Percentiles rank a stretch among this genome's conserved stretches.
phyloP scores from a whole-genome alignment of 2,797 vertebrate genomes.

The Taenioides sp. region DNA sequence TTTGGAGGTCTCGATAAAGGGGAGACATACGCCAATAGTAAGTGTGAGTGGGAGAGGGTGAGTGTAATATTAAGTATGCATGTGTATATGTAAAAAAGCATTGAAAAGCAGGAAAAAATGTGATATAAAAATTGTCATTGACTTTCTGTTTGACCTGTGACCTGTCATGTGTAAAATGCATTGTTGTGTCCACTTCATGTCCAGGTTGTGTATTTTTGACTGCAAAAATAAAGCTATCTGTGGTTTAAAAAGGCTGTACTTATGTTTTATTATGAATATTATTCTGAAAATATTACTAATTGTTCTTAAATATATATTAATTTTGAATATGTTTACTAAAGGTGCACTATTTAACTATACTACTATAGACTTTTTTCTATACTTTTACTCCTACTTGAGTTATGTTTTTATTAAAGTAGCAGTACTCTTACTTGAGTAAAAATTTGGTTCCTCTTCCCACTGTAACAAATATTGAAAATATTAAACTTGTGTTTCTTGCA shows the following conservation, averaged over 20 bases:
- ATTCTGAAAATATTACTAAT: not conserved
- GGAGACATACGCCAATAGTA: constrained; percentile 22
- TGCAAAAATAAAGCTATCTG: constrained; percentile 72
- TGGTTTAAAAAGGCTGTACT: constrained; percentile 36
- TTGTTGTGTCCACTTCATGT: constrained; percentile 66
- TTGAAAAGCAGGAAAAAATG: constrained; percentile 49
- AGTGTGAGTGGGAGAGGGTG: constrained; percentile 30
- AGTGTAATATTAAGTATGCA: constrained; percentile 47
- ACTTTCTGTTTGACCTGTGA: constrained; percentile 52
- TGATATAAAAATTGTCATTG: constrained; percentile 45
- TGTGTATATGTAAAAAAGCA: constrained; percentile 47
- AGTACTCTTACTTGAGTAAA: no score
- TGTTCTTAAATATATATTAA: no score
- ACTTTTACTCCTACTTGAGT: no score
- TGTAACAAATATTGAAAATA: no score
- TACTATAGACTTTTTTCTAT: no score
- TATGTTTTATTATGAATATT: not conserved
- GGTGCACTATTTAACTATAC: no score
- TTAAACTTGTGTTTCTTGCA: no score
- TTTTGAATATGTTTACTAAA: no score
- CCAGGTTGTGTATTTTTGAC: constrained; percentile 64
- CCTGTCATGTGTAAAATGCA: constrained; percentile 51
- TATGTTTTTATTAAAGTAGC: no score
- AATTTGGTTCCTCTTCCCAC: no score
- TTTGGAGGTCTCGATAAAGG: constrained; percentile 33